Evolutionary conservation across 2,113 vertebrate species (phyloP), one percentile per base, ranked within the genome.

Genomic region (Puffinus mauretanicus): DNA sequence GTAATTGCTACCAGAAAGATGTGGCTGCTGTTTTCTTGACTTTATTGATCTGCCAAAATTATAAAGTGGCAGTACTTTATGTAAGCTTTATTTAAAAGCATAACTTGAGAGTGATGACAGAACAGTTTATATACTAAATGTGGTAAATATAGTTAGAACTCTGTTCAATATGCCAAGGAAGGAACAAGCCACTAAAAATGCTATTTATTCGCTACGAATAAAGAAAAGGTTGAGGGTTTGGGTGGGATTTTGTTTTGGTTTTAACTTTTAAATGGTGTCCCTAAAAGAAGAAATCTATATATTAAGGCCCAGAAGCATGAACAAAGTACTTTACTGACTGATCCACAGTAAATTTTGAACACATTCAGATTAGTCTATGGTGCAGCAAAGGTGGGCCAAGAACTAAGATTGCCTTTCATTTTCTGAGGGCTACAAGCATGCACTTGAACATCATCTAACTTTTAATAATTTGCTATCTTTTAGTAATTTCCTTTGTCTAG

Each of bases 51-150:
- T 80, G 36, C 42, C 81, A 94, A 88, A 89, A 93, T 77, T 91
- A 72, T 91, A 70, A 94, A 97, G 91, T 91, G 49, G 86, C 70
- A 89, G 84, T 89, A 89, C 88, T 94, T 96, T 93, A 90, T 92
- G 93, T 89, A 95, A 97, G 91, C 62, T 94, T 96, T 96, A 96
- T 96, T 95, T 96, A 97, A 97, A 97, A 97, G 84, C 75, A n/a
- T 90, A 90, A 93, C 83, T 91, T 83, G 30, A 94, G 77, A 96
- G 81, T 80, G 94, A 95, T 96, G 94, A 91, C 86, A 94, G 83
- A 86, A 95, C 61, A 85, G 55, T 95, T 96, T 95, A 76, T 91
- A 60, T 51, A 93, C 62, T 84, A 94, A 94, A 88, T 92, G 82
- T 77, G 81, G 75, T 91, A 95, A 97, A 96, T 97, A 97, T 91